Base-by-base conservation (phyloP, 2,888 invertebrate genomes). In the Microplitis manilae region DNA sequence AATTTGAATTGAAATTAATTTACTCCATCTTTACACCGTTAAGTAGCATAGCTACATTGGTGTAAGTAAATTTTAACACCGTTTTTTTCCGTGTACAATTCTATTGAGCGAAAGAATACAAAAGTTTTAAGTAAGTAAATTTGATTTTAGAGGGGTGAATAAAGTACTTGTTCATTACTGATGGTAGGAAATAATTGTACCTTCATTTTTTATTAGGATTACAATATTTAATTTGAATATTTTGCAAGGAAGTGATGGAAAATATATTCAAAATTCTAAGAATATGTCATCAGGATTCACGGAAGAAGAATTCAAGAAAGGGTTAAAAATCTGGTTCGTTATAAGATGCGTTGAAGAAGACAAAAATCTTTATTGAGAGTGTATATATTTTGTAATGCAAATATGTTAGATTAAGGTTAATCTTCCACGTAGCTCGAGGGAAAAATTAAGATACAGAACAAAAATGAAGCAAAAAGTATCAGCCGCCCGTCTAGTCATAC, bases 311-410 rank as follows among this genome's bases (percentile, higher is more conserved):
- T 67, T 64, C 61, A 72, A 67, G 62, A 75, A 65, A 64, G 75
- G 77, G 68, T 68, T 30, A 61, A 61, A 61, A 67, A 61, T 15
- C 69, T 69, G 38, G 59, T 60, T 41, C 40, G 72, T 62, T n/a
- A 41, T 70, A 67, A 83, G 80, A 83, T 84, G 85, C 84, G 87
- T 87, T 86, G 87, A 86, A 87, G 83, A 84, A 81, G 80, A 78
- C 82, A 69, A 76, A 74, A 80, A 79, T 79, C 76, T 70, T 76
- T 73, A 64, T 62, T 20, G 15, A n/a, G 17, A 62, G 70, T 6
- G 70, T 65, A 68, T 73, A 71, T 17, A 80, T 81, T 81, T 81
- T 87, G 87, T 84, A 83, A 87, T 87, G 85, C 85, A 87, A 87
- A 87, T 87, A 80, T 75, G 64, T 70, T n/a, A 61, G 68, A n/a